Conservation (phyloP, 2,797 vertebrate species). For the Tokudaia muenninki region DNA sequence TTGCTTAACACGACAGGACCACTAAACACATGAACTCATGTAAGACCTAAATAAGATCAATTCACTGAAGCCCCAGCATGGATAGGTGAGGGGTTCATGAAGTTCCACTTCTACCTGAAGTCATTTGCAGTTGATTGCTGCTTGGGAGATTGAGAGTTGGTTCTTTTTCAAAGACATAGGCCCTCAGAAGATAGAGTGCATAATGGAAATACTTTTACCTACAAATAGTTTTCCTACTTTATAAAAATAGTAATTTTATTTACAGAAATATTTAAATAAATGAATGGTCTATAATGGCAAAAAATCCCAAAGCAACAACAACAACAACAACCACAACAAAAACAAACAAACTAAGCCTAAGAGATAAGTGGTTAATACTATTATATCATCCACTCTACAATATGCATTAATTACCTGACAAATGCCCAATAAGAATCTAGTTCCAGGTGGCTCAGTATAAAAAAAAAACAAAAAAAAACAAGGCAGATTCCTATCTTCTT, state of each 20-base stretch:
- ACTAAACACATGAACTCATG: background rate
- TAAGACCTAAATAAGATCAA: background rate
- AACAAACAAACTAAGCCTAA: background rate
- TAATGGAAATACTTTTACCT: background rate
- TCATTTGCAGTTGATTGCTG: background rate
- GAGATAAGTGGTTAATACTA: background rate
- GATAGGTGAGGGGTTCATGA: background rate
- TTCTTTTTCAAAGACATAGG: background rate
- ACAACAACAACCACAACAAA: background rate
- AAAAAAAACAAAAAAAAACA: background rate
- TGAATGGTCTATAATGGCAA: background rate
- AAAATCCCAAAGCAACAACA: background rate
- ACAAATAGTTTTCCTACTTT: conserved; percentile 22
- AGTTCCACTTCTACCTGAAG: background rate
- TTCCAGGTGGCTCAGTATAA: background rate
- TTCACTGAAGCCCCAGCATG: background rate
- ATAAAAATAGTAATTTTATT: conserved; percentile 59
- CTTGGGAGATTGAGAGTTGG: background rate
- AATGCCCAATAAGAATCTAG: background rate
- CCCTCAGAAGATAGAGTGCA: background rate
- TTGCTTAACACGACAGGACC: background rate
- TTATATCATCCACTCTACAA: background rate
- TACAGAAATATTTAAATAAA: conserved; percentile 40
- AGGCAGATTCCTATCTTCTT: background rate
- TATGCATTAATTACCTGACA: background rate